Conservation (phyloP, 2,113 vertebrate genomes). For the Dryoscopus gambensis region DNA sequence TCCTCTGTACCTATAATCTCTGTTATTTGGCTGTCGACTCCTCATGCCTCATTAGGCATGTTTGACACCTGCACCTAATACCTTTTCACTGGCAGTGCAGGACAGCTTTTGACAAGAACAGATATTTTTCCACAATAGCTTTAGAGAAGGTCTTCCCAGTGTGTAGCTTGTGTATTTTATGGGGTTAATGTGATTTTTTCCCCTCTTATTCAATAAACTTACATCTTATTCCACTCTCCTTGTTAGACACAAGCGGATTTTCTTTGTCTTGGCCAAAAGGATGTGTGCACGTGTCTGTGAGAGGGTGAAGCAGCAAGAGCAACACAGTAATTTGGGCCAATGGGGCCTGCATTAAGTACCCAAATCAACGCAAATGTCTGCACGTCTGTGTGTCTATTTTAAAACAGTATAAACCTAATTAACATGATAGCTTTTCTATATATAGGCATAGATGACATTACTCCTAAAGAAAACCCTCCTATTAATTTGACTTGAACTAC, state of each 20-base stretch:
- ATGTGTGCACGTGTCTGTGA: background rate
- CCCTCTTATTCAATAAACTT: background rate
- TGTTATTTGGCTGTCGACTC: conserved; percentile 72
- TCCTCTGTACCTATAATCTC: conserved; percentile 69
- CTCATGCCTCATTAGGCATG: conserved; percentile 74
- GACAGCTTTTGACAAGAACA: conserved; percentile 65
- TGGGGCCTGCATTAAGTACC: background rate
- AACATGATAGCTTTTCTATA: conserved; percentile 31
- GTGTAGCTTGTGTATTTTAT: background rate
- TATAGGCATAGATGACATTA: conserved; percentile 9
- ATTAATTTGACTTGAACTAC: conserved; percentile 55
- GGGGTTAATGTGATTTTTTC: background rate
- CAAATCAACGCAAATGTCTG: background rate
- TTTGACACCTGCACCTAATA: conserved; percentile 75
- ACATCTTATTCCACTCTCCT: conserved; percentile 46
- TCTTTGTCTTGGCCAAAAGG: conserved; percentile 7
- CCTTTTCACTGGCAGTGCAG: conserved; percentile 58
- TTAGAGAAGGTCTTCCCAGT: conserved; percentile 27
- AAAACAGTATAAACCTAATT: conserved; percentile 43
- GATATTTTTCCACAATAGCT: conserved; percentile 55
- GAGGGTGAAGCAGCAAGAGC: background rate
- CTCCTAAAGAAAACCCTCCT: background rate
- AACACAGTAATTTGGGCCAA: background rate
- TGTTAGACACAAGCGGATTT: conserved; percentile 3
- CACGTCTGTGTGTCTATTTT: background rate